These are phyloP conservation scores for Aeoliscus strigatus DNA, from an alignment of 2,797 vertebrate genomes.

Conservation along the genomic window DNA sequence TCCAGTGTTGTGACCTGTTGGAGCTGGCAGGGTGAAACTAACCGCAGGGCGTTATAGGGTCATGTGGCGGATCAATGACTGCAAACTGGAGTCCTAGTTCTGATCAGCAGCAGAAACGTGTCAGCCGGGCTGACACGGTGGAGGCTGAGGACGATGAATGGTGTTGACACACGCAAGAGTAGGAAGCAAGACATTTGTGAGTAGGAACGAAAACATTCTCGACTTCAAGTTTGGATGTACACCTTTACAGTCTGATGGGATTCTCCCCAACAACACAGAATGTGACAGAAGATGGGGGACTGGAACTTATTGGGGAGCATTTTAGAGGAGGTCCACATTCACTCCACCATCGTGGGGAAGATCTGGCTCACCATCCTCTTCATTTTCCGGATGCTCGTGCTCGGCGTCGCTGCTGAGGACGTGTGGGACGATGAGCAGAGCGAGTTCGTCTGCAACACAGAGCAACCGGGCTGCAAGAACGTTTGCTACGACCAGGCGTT, in stretches of 20 bases:
- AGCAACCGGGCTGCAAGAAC: conserved; percentile 91
- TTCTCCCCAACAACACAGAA: conserved; percentile 42
- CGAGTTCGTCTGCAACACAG: conserved; percentile 92
- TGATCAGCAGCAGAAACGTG: conserved; percentile 42
- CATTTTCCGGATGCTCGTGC: conserved; percentile 92
- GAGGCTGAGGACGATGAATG: conserved; percentile 9
- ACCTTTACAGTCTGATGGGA: neutral
- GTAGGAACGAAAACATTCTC: conserved; percentile 18
- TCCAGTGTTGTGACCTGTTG: conserved; percentile 60
- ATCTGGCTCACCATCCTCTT: conserved; percentile 97
- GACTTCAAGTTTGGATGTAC: neutral
- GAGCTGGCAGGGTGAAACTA: conserved; percentile 72
- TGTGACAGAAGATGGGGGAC: conserved; percentile 88
- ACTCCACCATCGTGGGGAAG: too few relatives aligned
- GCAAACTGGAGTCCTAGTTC: conserved; percentile 63
- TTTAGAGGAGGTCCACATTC: conserved; percentile 93
- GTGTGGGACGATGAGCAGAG: conserved; percentile 92
- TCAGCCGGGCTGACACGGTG: conserved; percentile 20
- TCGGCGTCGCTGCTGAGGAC: conserved; percentile 92
- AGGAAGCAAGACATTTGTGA: conserved; percentile 46
- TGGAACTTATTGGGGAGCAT: conserved; percentile 93
- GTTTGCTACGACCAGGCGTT: conserved; percentile 94
- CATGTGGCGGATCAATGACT: conserved; percentile 73
- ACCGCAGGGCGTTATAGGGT: conserved; percentile 66
- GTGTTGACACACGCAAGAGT: conserved; percentile 14